Conservation (phyloP, 2,113 vertebrate species). For the Nibea albiflora region DNA sequence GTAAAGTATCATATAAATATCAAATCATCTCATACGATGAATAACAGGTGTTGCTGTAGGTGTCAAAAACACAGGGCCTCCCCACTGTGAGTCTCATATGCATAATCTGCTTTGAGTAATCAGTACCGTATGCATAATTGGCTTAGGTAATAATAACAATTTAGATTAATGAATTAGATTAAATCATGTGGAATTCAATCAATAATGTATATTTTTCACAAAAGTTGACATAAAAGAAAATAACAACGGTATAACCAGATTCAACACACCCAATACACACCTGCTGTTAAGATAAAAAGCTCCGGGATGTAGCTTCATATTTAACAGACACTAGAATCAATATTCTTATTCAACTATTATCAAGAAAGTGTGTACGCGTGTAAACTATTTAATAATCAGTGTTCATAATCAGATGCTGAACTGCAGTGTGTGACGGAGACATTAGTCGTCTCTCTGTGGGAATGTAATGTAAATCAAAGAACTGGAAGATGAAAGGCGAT, state of each 20-base stretch:
- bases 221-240: no score
- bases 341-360: neutral
- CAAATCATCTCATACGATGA: neutral
- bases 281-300: neutral
- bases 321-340: neutral
- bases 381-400: neutral
- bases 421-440: constrained; percentile 18
- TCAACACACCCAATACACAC: no score
- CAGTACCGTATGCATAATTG: no score
- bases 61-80: no score
- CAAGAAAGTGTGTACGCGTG: no score
- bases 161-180: no score
- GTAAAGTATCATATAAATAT: neutral
- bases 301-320: neutral
- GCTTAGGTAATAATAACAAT: no score
- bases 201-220: no score
- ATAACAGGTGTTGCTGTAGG: neutral
- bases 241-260: no score
- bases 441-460: constrained; percentile 42
- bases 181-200: no score
- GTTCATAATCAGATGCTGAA: neutral
- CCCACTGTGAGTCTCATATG: no score
- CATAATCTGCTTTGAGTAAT: no score
- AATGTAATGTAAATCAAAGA: constrained; percentile 70
- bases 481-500: constrained; percentile 66